Base-by-base conservation (phyloP, 2,888 invertebrate genomes). In the Coenonympha glycerion region DNA sequence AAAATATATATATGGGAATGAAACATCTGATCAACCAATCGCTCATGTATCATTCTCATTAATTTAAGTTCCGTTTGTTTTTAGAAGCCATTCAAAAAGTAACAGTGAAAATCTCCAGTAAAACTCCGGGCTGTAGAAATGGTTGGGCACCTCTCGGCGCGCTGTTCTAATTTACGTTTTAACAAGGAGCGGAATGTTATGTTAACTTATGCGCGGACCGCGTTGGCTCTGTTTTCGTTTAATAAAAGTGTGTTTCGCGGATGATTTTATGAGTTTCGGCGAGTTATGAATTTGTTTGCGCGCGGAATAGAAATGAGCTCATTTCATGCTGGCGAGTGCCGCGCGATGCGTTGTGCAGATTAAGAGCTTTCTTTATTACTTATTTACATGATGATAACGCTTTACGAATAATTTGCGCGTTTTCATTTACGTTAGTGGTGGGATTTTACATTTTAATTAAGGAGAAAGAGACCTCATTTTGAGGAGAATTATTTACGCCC, bases 211-310 rank as follows among this genome's bases (percentile, higher is more conserved):
- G 75, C 76, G 65, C 73, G 68, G 74, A 71, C 73, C 69, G 69
- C 65, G 70, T 75, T 75, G 73, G 68, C 74, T 73, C 62, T 79
- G 78, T 80, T 82, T 79, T 76, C 79, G 76, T 77, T 82, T 79
- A 81, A 77, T 77, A 76, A 75, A 76, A 79, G 69, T 76, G 74
- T 78, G 72, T 79, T 74, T 70, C 71, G 77, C 67, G 69, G 71
- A 73, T 76, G 73, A 73, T 78, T 76, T 76, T 73, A 74, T 70
- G 77, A 78, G 76, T 79, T 78, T 70, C 73, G 66, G 65, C 64
- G 69, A 79, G 73, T 79, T 79, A 72, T 64, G 69, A 71, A 74
- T 75, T 79, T 70, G 71, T 78, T 79, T 77, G 66, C 65, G 69
- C 62, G 66, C 62, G 54, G 77, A 79, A 76, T 75, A 70, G 68